Evolutionary conservation across 2,113 vertebrate species (phyloP), one percentile per base, ranked within the genome.

Genomic region (Echinops telfairi): DNA sequence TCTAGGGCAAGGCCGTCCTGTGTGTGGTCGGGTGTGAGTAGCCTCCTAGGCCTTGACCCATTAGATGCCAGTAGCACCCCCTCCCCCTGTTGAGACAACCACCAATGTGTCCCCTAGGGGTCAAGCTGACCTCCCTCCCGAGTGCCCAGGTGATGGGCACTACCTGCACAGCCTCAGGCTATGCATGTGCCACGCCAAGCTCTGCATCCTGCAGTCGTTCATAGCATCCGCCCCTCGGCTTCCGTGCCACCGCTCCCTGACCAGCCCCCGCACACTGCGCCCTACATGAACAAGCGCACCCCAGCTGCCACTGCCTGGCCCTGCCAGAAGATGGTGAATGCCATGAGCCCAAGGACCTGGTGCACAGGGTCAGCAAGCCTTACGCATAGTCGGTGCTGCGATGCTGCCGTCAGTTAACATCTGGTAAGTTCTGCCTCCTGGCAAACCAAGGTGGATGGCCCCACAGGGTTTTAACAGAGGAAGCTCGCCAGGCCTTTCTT

Each of bases 241-340:
- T 27, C 43, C 15, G 64, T 2, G 9, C 10, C 47, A 7, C 75
- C 17, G 38, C 19, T 66, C 75, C 27, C 66, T 57, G 33, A 40
- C 17, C 40, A 29, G 23, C 7, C 23, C 76, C 66, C 36, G 57
- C 20, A 25, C 0, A 0, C 38, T 43, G 89, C 95, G 93, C 62
- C 16, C 22, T 6, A 2, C 12, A 9, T 14, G 47, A 53, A 53
- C 47, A 53, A 17, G 0, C 2, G 29, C 47, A 62, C 91, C 73
- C 73, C 73, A 62, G 64, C 23, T 43, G 15, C 17, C 71, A 38
- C 22, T 75, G 33, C 43, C 73, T 60, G 27, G 43, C 43, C 77
- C n/a, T 76, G 31, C 31, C 14, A 0, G 0, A 0, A 81, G 83
- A 76, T 62, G 0, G 0, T 70, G 33, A 33, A 1, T 19, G 38